A percentile compares a stretch with the other conserved stretches of the same genome.
These are phyloP conservation scores for Metallyticus violacea DNA, from an alignment of 2,888 invertebrate species.

Conservation along the genomic window DNA sequence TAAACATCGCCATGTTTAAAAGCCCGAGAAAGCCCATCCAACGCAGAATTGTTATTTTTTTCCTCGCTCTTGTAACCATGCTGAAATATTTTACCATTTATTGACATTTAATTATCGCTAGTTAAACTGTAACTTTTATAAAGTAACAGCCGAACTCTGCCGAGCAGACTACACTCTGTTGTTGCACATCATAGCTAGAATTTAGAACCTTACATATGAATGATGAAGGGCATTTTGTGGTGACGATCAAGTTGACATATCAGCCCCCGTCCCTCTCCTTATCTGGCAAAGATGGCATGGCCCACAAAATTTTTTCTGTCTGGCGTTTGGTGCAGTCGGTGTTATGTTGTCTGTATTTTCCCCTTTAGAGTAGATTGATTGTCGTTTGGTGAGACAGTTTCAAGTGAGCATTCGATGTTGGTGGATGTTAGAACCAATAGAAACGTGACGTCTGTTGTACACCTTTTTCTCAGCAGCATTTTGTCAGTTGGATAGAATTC, in stretches of 20 bases:
- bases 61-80: too few species aligned
- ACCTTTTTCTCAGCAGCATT: not conserved
- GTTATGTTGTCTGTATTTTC: not conserved
- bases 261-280: not conserved
- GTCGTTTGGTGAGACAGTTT: not conserved
- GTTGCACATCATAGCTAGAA: constrained; percentile 11
- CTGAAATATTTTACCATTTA: too few species aligned
- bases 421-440: not conserved
- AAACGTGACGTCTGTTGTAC: not conserved
- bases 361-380: not conserved
- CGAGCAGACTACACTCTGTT: not conserved
- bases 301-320: not conserved
- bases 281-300: not conserved
- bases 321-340: not conserved
- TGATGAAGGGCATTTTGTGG: constrained; percentile 11
- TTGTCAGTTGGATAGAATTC: not conserved
- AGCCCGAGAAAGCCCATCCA: too few species aligned
- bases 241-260: not conserved
- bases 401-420: not conserved
- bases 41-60: too few species aligned
- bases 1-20: too few species aligned
- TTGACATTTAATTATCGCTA: too few species aligned
- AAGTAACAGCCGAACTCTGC: not conserved
- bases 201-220: constrained; percentile 1
- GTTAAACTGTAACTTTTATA: too few species aligned